Evolutionary conservation across 1,140 invertebrate genomes (phyloP).

Genomic region (Brachionus asplanchnoidis): DNA sequence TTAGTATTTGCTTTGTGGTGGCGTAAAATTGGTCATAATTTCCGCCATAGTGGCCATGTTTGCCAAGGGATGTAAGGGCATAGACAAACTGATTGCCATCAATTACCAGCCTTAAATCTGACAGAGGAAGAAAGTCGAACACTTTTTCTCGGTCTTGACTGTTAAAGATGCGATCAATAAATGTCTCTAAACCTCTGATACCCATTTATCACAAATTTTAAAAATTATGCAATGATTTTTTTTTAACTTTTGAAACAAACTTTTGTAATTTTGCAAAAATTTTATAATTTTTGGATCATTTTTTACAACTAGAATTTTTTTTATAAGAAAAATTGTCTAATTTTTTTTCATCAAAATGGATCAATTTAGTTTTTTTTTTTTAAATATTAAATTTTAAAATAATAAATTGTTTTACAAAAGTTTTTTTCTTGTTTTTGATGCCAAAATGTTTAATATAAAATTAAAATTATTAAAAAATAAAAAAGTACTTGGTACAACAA

Average conservation of each 20-base stretch:
- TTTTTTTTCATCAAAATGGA: too few relatives aligned
- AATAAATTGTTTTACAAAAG: too few relatives aligned
- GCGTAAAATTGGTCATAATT: constrained; percentile 21
- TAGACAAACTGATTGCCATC: constrained; percentile 14
- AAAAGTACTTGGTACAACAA: too few relatives aligned
- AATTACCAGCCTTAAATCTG: not conserved
- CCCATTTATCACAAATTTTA: not conserved
- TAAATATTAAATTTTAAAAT: too few relatives aligned
- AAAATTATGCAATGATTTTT: not conserved
- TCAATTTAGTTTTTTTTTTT: too few relatives aligned
- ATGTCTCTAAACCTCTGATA: constrained; percentile 16
- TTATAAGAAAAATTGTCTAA: too few relatives aligned
- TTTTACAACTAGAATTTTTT: too few relatives aligned
- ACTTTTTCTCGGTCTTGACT: not conserved
- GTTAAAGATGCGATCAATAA: not conserved
- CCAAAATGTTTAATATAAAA: too few relatives aligned
- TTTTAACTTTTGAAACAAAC: not conserved
- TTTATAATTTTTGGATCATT: too few relatives aligned
- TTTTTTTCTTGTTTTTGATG: too few relatives aligned
- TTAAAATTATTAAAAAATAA: too few relatives aligned
- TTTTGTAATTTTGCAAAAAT: not conserved
- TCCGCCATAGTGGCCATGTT: not conserved
- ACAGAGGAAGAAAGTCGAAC: not conserved
- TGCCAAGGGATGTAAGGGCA: not conserved
- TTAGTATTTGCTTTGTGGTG: not conserved